Percentiles rank a stretch among this genome's conserved stretches.
These are phyloP conservation scores for Corvus moneduloides DNA, from an alignment of 2,113 vertebrate genomes.

Conservation along the genomic window DNA sequence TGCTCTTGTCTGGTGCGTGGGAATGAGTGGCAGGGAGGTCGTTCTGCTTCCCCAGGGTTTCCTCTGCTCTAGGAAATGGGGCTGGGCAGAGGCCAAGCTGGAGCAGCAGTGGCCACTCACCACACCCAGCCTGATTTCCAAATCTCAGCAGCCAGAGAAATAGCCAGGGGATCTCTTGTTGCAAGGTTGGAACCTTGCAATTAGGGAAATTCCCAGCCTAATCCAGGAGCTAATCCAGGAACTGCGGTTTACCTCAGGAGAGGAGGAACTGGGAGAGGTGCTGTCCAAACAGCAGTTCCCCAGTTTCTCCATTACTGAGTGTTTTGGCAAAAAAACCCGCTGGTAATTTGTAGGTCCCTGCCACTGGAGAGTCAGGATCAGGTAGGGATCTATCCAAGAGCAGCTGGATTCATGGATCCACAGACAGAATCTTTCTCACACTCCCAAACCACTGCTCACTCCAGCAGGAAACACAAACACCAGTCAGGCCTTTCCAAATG, in stretches of 20 bases:
- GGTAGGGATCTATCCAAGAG: background rate
- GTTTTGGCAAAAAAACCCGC: background rate
- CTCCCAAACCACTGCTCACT: background rate
- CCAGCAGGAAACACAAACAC: background rate
- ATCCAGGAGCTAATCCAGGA: background rate
- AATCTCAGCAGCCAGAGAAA: background rate
- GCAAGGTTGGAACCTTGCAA: background rate
- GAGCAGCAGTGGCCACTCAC: background rate
- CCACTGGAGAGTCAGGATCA: background rate
- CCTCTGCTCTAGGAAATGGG: background rate
- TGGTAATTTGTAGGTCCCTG: rapidly evolving
- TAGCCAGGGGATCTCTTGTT: background rate
- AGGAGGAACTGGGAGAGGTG: rapidly evolving
- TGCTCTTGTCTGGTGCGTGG: rapidly evolving
- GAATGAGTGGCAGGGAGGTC: background rate
- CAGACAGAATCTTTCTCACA: background rate
- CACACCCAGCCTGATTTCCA: background rate
- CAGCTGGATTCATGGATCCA: background rate
- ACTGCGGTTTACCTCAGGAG: background rate
- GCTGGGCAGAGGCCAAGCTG: background rate
- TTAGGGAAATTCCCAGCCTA: background rate
- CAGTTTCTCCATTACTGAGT: background rate
- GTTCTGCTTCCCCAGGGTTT: background rate
- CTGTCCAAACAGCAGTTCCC: background rate
- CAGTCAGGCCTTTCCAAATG: background rate